Conservation (phyloP, 2,888 invertebrate species). For the Tiphia femorata region DNA sequence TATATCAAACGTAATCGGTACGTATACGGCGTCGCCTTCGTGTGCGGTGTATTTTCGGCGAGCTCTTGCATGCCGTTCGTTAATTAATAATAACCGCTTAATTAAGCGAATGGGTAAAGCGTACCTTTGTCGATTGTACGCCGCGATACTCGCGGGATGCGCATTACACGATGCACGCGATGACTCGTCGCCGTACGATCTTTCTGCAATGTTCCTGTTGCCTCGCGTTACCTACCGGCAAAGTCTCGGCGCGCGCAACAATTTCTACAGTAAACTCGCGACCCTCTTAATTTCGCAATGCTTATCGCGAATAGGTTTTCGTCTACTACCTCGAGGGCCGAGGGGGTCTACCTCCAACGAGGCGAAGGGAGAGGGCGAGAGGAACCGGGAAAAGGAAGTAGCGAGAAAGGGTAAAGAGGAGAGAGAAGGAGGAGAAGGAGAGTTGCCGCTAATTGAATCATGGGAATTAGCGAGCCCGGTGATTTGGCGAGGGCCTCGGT, state of each 20-base stretch:
- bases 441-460: conserved; percentile 62
- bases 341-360: neutral
- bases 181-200: conserved; percentile 15
- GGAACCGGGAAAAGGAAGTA: no score
- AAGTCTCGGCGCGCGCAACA: no score
- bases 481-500: conserved; percentile 59
- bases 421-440: conserved; percentile 15
- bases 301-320: neutral
- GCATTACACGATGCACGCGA: neutral
- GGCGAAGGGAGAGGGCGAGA: neutral
- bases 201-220: no score
- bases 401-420: neutral
- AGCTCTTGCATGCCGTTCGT: no score
- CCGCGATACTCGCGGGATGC: conserved; percentile 18
- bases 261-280: no score
- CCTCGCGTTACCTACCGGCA: no score
- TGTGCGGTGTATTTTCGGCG: neutral
- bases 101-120: conserved; percentile 47
- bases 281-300: no score
- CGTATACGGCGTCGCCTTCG: no score
- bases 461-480: conserved; percentile 60
- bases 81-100: conserved; percentile 54
- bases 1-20: no score
- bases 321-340: no score
- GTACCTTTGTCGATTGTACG: conserved; percentile 42